Evolutionary conservation across 2,888 invertebrate genomes (phyloP).

Genomic region (Campaea margaritaria): DNA sequence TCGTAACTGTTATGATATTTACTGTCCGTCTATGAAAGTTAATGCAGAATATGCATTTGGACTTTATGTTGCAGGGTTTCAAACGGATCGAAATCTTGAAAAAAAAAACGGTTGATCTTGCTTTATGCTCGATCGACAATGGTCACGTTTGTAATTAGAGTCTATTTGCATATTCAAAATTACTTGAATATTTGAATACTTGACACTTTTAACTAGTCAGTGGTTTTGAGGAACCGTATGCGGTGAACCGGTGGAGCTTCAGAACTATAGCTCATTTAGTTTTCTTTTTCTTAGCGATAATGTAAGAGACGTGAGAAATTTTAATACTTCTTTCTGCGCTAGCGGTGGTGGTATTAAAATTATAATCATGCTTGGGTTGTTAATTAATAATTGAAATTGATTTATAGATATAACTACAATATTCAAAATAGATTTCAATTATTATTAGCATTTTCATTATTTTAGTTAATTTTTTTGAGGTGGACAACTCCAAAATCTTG

Average conservation of each 20-base stretch:
- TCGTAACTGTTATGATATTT: slow-evolving; percentile 5
- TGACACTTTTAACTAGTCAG: slow-evolving; percentile 74
- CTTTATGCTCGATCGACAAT: neutral
- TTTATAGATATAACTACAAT: slow-evolving; percentile 35
- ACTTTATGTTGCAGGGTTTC: neutral
- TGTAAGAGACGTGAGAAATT: slow-evolving; percentile 55
- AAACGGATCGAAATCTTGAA: slow-evolving; percentile 1
- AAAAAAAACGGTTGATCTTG: neutral
- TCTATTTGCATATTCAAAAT: slow-evolving; percentile 30
- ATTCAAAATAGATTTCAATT: slow-evolving; percentile 48
- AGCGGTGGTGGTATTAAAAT: slow-evolving; percentile 59
- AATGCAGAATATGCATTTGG: neutral
- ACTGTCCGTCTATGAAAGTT: neutral
- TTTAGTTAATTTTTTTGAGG: slow-evolving; percentile 60
- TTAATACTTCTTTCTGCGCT: slow-evolving; percentile 54
- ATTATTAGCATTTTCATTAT: slow-evolving; percentile 63
- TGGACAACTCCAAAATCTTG: slow-evolving; percentile 31
- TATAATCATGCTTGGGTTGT: slow-evolving; percentile 51
- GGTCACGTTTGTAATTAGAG: slow-evolving; percentile 9
- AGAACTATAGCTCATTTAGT: slow-evolving; percentile 66
- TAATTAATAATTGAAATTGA: slow-evolving; percentile 56
- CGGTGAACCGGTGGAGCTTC: slow-evolving; percentile 64
- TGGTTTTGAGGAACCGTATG: slow-evolving; percentile 67
- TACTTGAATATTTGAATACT: slow-evolving; percentile 39
- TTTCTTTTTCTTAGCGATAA: slow-evolving; percentile 59